Percentiles rank a stretch among this genome's conserved stretches.
phyloP scores from a whole-genome alignment of 2,113 vertebrate species.

The Daboia siamensis region DNA sequence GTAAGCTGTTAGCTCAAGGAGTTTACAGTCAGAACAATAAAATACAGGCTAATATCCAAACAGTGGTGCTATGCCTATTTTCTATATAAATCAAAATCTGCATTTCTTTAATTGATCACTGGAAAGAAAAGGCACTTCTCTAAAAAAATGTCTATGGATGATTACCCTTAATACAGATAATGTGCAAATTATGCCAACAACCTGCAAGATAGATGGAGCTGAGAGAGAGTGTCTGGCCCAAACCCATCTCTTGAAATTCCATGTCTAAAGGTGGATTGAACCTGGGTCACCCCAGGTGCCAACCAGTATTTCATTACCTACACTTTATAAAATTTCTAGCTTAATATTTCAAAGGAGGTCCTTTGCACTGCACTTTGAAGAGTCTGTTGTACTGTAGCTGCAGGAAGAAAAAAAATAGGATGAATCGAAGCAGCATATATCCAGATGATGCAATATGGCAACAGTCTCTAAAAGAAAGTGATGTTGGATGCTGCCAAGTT shows the following conservation, averaged over 20 bases:
- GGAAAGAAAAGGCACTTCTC: not conserved
- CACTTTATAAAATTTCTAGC: not conserved
- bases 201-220: not conserved
- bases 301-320: not conserved
- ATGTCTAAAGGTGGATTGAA: not conserved
- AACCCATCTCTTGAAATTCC: not conserved
- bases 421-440: not conserved
- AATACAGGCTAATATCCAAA: not conserved
- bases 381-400: constrained; percentile 38
- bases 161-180: not conserved
- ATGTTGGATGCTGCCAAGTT: constrained; percentile 15
- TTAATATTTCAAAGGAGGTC: fast-evolving
- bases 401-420: constrained; percentile 11
- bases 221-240: not conserved
- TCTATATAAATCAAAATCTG: not conserved
- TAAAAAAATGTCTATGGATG: not conserved
- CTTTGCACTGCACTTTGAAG: fast-evolving
- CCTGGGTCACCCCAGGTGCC: not conserved
- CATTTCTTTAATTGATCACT: not conserved
- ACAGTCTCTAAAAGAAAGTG: constrained; percentile 44
- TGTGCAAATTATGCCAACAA: not conserved
- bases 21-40: not conserved
- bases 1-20: constrained; percentile 12
- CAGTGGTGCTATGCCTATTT: not conserved
- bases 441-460: constrained; percentile 16